A percentile compares a stretch with the other conserved stretches of the same genome.
phyloP scores from a whole-genome alignment of 2,888 invertebrate genomes.

The Ectropis crepuscularia region DNA sequence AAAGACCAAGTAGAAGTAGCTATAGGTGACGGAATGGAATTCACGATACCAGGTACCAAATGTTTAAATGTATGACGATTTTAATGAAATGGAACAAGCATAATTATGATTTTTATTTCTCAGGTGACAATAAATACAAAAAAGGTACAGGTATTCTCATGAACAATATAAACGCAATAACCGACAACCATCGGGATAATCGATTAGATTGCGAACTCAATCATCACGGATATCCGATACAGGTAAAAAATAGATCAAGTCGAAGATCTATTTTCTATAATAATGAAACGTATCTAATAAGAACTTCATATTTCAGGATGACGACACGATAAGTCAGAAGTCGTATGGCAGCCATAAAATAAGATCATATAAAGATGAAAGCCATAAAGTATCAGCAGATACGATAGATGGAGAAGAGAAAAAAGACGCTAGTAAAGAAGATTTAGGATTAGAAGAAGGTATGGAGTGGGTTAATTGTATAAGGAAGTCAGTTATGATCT shows the following conservation, averaged over 20 bases:
- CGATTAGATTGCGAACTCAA: constrained; percentile 90
- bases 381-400: constrained; percentile 95
- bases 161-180: constrained; percentile 93
- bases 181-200: constrained; percentile 89
- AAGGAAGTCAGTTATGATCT: background rate
- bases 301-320: constrained; percentile 78
- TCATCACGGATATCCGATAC: constrained; percentile 88
- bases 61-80: too few relatives aligned
- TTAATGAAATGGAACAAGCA: background rate
- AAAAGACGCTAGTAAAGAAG: constrained; percentile 95
- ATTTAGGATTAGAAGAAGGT: constrained; percentile 93
- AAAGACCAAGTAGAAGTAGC: constrained; percentile 96
- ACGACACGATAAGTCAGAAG: constrained; percentile 94
- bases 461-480: constrained; percentile 20
- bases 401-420: constrained; percentile 95
- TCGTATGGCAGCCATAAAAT: constrained; percentile 97
- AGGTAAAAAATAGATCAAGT: constrained; percentile 56
- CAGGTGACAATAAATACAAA: constrained; percentile 93
- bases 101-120: constrained; percentile 19
- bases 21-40: constrained; percentile 96
- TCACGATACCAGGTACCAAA: constrained; percentile 92
- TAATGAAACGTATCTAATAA: constrained; percentile 28
- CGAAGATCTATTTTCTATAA: constrained; percentile 6
- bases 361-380: constrained; percentile 94
- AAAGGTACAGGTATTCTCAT: constrained; percentile 90